These are phyloP conservation scores for Selenia dentaria DNA, from an alignment of 2,888 invertebrate species.

Conservation along the genomic window DNA sequence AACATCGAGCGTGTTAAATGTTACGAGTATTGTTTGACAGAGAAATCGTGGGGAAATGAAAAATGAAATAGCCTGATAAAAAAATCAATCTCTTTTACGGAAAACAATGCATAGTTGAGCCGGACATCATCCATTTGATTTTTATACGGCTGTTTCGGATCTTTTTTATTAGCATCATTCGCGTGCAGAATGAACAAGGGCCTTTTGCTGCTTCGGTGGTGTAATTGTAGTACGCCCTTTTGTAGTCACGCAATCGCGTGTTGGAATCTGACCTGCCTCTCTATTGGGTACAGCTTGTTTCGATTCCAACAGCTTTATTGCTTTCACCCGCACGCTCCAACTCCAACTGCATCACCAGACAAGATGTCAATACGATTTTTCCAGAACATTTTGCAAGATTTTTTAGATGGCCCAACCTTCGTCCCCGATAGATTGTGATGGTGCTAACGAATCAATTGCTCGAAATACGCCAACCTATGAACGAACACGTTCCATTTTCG, in stretches of 20 bases:
- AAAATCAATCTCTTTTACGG: conserved; percentile 40
- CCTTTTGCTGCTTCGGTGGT: conserved; percentile 49
- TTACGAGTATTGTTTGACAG: conserved; percentile 35
- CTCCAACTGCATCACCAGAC: conserved; percentile 12
- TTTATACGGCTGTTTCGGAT: conserved; percentile 48
- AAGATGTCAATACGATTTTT: conserved; percentile 20
- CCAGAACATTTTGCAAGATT: conserved; percentile 28
- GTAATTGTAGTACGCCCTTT: conserved; percentile 69
- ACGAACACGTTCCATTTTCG: neutral
- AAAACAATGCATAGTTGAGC: conserved; percentile 38
- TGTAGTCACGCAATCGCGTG: conserved; percentile 74
- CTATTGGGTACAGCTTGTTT: conserved; percentile 31
- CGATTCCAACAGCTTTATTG: conserved; percentile 37
- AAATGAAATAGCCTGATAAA: conserved; percentile 39
- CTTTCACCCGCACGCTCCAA: conserved; percentile 22
- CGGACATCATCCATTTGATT: conserved; percentile 44
- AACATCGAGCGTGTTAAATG: conserved; percentile 37
- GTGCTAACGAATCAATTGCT: conserved; percentile 12
- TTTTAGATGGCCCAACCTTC: conserved; percentile 10
- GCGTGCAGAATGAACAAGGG: conserved; percentile 68
- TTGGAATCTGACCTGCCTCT: conserved; percentile 27
- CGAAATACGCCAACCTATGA: conserved; percentile 1
- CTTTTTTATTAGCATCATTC: conserved; percentile 61
- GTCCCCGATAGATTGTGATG: conserved; percentile 8
- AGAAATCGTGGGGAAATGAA: conserved; percentile 38